These are phyloP conservation scores for Synanthedon myopaeformis DNA, from an alignment of 2,888 invertebrate species.

Conservation along the genomic window DNA sequence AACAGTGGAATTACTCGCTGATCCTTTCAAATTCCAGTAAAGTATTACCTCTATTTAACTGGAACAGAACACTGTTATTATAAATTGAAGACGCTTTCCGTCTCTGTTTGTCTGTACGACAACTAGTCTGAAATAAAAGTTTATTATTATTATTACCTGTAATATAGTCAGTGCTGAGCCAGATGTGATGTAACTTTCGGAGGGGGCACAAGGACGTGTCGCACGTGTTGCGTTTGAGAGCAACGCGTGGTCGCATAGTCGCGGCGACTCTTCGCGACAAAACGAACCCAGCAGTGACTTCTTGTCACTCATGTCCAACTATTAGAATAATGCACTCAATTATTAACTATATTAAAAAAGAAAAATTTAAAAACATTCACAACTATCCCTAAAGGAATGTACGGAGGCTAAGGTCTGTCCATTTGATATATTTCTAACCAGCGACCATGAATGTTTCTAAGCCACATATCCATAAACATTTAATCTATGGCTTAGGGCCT, in stretches of 20 bases:
- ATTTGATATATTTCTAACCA: too few relatives aligned
- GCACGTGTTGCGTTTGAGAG: constrained; percentile 78
- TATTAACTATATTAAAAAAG: too few relatives aligned
- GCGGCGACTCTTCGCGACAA: constrained; percentile 81
- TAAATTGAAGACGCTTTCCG: too few relatives aligned
- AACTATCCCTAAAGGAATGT: too few relatives aligned
- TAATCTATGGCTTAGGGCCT: too few relatives aligned
- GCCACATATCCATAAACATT: too few relatives aligned
- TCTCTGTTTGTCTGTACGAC: too few relatives aligned
- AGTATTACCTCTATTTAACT: too few relatives aligned
- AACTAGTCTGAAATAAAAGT: neutral
- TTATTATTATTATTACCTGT: constrained; percentile 49
- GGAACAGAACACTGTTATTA: too few relatives aligned
- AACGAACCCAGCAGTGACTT: constrained; percentile 78
- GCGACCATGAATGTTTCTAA: too few relatives aligned
- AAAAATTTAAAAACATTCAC: too few relatives aligned
- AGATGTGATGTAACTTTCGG: constrained; percentile 83
- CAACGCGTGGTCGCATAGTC: constrained; percentile 80
- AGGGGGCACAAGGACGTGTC: constrained; percentile 76
- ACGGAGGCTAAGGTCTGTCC: too few relatives aligned
- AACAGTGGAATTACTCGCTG: neutral
- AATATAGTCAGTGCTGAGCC: constrained; percentile 81
- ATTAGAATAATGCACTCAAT: constrained; percentile 2
- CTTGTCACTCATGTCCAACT: constrained; percentile 61
- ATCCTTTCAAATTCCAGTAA: neutral